Evolutionary conservation across 2,113 vertebrate genomes (phyloP).

Genomic region (Embiotoca jacksoni): DNA sequence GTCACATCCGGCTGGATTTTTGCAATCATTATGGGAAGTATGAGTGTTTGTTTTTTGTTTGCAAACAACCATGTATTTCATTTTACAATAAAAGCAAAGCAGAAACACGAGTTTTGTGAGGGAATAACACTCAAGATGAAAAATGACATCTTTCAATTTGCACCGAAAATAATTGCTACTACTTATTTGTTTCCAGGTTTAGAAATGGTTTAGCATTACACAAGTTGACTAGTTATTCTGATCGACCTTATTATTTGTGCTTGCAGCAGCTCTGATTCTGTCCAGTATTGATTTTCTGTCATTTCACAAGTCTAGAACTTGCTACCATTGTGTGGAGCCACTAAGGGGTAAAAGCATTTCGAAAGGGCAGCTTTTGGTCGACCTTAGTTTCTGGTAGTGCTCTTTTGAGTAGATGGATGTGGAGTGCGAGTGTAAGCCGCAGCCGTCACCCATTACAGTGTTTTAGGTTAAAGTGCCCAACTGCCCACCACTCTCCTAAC

Average conservation of each 20-base stretch:
- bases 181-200: neutral
- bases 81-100: conserved; percentile 15
- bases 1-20: conserved; percentile 48
- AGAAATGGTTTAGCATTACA: conserved; percentile 4
- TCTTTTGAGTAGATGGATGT: conserved; percentile 81
- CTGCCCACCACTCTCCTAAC: conserved; percentile 74
- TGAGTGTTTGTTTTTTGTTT: conserved; percentile 19
- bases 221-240: conserved; percentile 14
- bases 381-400: conserved; percentile 54
- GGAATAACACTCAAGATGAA: neutral
- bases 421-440: conserved; percentile 76
- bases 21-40: conserved; percentile 18
- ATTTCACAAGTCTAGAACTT: conserved; percentile 54
- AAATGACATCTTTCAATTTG: conserved; percentile 1
- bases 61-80: conserved; percentile 32
- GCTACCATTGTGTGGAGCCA: conserved; percentile 42
- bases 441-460: conserved; percentile 79
- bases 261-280: neutral
- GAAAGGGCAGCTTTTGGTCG: conserved; percentile 73
- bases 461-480: conserved; percentile 83
- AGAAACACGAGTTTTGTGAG: neutral
- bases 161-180: neutral
- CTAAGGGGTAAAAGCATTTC: conserved; percentile 69
- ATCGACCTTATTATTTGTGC: conserved; percentile 13
- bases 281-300: conserved; percentile 62